These are phyloP conservation scores for Ophonus ardosiacus DNA, from an alignment of 2,888 invertebrate species.

Conservation along the genomic window DNA sequence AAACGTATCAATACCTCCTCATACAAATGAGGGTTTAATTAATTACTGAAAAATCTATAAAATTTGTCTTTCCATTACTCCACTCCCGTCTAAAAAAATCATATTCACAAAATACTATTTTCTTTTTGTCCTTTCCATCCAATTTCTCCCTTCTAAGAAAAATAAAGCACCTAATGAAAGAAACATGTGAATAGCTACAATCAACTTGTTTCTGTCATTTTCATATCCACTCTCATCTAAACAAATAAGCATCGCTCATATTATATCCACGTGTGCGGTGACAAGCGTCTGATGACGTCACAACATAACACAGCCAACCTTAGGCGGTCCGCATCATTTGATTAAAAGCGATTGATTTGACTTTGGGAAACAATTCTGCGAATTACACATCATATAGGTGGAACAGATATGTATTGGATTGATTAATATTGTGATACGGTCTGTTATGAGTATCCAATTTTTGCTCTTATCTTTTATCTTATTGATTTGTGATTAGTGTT, in stretches of 20 bases:
- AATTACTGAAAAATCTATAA: too few species aligned
- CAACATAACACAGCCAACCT: neutral
- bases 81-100: too few species aligned
- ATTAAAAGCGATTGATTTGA: conserved; percentile 11
- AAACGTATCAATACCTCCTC: too few species aligned
- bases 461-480: neutral
- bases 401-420: neutral
- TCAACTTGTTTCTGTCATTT: conserved; percentile 24
- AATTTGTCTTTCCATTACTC: too few species aligned
- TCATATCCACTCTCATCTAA: neutral
- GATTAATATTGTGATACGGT: neutral
- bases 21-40: too few species aligned
- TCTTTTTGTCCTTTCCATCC: neutral
- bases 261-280: conserved; percentile 25
- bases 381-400: neutral
- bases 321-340: neutral
- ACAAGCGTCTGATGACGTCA: conserved; percentile 8
- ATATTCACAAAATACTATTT: neutral
- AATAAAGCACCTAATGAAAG: conserved; percentile 12
- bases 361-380: neutral
- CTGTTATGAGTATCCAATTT: neutral
- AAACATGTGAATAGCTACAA: conserved; percentile 15
- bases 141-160: neutral
- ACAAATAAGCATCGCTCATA: conserved; percentile 15
- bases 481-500: neutral